Percentiles rank a stretch among this genome's conserved stretches.
phyloP scores from a whole-genome alignment of 2,113 vertebrate species.

The Upupa epops region DNA sequence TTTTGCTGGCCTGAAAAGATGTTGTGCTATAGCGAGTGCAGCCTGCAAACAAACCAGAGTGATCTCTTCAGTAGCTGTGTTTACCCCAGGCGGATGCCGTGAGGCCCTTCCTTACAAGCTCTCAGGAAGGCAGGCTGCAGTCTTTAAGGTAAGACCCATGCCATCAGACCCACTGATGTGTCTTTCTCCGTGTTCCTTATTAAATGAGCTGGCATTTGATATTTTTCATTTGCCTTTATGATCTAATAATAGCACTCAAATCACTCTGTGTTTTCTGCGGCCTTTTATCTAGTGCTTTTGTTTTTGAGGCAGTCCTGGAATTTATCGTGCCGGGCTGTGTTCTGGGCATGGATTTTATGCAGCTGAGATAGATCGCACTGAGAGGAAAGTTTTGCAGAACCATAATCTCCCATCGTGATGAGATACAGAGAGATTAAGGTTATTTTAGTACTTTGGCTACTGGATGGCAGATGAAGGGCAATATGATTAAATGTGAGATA shows the following conservation, averaged over 20 bases:
- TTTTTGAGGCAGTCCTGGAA: conserved; percentile 27
- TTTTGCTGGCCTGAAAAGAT: background rate
- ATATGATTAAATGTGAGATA: conserved; percentile 60
- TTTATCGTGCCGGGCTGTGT: conserved; percentile 39
- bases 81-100: background rate
- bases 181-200: conserved; percentile 26
- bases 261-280: conserved; percentile 31
- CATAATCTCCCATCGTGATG: conserved; percentile 35
- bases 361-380: conserved; percentile 36
- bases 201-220: conserved; percentile 27
- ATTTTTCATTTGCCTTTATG: conserved; percentile 43
- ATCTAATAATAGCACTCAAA: conserved; percentile 31
- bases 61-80: background rate
- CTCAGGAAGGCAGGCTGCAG: background rate
- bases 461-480: conserved; percentile 63
- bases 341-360: conserved; percentile 27
- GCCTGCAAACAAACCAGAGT: background rate
- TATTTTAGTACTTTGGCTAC: conserved; percentile 52
- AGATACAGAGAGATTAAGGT: conserved; percentile 46
- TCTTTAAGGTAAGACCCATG: background rate
- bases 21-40: background rate
- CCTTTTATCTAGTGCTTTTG: background rate
- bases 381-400: conserved; percentile 52
- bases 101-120: background rate
- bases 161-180: background rate